Evolutionary conservation across 2,888 invertebrate species (phyloP).

Genomic region (Luperina testacea): DNA sequence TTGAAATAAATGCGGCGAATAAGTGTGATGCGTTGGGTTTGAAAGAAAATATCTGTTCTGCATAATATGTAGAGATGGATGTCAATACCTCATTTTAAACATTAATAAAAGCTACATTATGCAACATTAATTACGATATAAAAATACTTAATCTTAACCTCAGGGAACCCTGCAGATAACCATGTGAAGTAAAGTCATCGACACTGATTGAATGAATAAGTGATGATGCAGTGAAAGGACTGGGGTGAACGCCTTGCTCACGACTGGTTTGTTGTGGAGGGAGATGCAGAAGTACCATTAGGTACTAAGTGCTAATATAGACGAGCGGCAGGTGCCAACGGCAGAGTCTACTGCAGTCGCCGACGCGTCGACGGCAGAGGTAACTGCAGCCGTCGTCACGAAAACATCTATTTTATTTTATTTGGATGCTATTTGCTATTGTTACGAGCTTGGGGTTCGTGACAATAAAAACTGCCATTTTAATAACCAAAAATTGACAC

Average conservation of each 20-base stretch:
- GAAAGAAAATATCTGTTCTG: neutral
- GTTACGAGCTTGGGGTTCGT: no score
- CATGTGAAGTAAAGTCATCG: constrained; percentile 41
- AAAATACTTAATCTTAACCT: constrained; percentile 41
- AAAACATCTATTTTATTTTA: no score
- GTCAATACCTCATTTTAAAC: constrained; percentile 13
- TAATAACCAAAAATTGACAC: no score
- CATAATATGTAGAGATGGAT: neutral
- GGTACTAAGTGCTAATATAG: neutral
- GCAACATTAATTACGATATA: constrained; percentile 41
- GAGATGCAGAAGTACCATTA: constrained; percentile 29
- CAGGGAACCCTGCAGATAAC: constrained; percentile 46
- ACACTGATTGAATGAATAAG: constrained; percentile 58
- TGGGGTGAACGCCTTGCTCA: constrained; percentile 57
- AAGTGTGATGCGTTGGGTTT: no score
- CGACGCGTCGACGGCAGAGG: no score
- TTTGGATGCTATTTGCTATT: no score
- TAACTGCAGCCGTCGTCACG: no score
- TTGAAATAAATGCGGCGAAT: no score
- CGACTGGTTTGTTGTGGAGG: neutral
- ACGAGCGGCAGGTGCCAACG: no score
- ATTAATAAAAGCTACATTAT: constrained; percentile 22
- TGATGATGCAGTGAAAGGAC: constrained; percentile 60
- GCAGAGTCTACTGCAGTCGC: no score
- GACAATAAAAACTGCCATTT: no score